These are phyloP conservation scores for Rostratula benghalensis DNA, from an alignment of 2,113 vertebrate genomes.

Conservation along the genomic window DNA sequence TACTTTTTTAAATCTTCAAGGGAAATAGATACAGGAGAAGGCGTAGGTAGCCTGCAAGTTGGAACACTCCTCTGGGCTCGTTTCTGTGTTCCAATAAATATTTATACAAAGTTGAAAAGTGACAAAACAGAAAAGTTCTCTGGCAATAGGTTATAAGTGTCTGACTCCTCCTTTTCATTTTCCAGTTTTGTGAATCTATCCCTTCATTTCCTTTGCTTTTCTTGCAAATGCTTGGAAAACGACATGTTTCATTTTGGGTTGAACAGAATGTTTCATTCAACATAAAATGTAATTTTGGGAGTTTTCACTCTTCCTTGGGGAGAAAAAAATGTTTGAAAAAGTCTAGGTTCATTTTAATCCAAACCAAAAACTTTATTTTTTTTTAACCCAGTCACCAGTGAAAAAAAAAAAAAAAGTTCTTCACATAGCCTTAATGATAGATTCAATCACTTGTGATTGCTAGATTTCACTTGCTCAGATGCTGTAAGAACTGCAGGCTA, in stretches of 20 bases:
- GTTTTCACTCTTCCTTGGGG: neutral
- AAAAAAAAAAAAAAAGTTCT: neutral
- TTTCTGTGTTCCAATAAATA: constrained; percentile 35
- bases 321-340: neutral
- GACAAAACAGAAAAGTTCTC: neutral
- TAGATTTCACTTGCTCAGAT: neutral
- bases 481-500: neutral
- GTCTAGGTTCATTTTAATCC: neutral
- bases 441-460: neutral
- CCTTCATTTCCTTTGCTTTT: constrained; percentile 12
- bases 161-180: neutral
- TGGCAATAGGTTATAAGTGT: neutral
- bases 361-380: neutral
- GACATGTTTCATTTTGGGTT: neutral
- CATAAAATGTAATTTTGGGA: neutral
- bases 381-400: neutral
- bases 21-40: neutral
- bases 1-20: neutral
- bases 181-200: neutral
- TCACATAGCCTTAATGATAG: neutral
- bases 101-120: constrained; percentile 21
- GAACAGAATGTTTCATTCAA: neutral
- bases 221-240: neutral
- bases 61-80: neutral
- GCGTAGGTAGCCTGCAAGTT: neutral